Percentiles rank a stretch among this genome's conserved stretches.
These are phyloP conservation scores for Stigmatopora argus DNA, from an alignment of 2,113 vertebrate genomes.

Conservation along the genomic window DNA sequence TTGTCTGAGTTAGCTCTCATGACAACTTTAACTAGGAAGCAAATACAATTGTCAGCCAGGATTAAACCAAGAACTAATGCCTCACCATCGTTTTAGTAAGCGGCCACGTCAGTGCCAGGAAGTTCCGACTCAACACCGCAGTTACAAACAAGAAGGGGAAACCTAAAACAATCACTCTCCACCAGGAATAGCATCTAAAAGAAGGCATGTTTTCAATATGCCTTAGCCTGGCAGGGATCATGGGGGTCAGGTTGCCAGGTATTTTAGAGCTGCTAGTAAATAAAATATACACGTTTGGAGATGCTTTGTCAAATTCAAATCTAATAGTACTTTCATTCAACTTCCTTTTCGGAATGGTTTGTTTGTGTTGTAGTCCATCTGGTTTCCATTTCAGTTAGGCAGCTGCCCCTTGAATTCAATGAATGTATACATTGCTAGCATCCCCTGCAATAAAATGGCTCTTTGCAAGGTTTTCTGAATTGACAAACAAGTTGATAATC, in stretches of 20 bases:
- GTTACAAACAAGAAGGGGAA: conserved; percentile 43
- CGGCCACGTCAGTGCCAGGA: conserved; percentile 18
- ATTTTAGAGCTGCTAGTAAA: conserved; percentile 14
- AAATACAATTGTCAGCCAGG: conserved; percentile 54
- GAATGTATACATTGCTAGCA: not conserved
- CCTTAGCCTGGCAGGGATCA: conserved; percentile 26
- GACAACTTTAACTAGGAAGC: conserved; percentile 44
- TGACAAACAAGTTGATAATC: no score
- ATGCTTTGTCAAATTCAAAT: conserved; percentile 21
- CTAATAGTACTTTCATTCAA: not conserved
- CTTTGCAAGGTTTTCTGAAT: no score
- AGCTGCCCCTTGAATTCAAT: conserved; percentile 9
- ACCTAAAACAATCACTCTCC: conserved; percentile 52
- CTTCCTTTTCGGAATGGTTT: not conserved
- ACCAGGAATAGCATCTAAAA: conserved; percentile 25
- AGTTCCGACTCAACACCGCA: conserved; percentile 30
- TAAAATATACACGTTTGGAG: conserved; percentile 31
- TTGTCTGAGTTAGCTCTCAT: conserved; percentile 45
- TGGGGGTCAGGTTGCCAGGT: conserved; percentile 27
- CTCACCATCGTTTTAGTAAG: conserved; percentile 34
- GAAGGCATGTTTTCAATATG: conserved; percentile 50
- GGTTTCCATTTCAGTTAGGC: conserved; percentile 3
- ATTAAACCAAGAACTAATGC: conserved; percentile 46
- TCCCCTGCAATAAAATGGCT: not conserved
- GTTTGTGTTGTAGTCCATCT: conserved; percentile 10